Conservation (phyloP, 2,888 invertebrate genomes). For the Lycophotia porphyrea region DNA sequence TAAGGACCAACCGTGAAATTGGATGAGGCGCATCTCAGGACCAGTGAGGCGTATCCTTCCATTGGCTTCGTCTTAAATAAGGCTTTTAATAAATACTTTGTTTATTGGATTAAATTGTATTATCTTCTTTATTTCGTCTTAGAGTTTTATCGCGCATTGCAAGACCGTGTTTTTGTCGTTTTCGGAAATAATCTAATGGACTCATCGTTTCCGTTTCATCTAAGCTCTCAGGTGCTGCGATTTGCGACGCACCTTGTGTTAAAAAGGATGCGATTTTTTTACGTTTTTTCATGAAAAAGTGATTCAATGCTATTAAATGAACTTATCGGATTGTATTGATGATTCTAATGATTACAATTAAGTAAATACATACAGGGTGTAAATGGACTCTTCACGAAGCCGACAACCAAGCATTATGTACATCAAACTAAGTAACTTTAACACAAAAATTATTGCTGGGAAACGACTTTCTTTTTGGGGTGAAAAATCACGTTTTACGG, state of each 20-base stretch:
- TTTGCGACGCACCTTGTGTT: not conserved
- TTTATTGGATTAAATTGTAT: slow-evolving; percentile 60
- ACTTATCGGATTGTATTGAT: not conserved
- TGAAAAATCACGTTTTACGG: too few species aligned
- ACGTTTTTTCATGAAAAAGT: too few species aligned
- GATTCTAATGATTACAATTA: not conserved
- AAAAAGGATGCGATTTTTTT: not conserved
- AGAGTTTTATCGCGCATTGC: slow-evolving; percentile 22
- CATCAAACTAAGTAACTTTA: too few species aligned
- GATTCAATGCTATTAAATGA: too few species aligned
- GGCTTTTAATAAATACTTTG: slow-evolving; percentile 58
- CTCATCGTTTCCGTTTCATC: not conserved
- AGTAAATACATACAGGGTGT: not conserved
- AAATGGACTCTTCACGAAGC: too few species aligned
- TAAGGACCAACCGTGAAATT: slow-evolving; percentile 77
- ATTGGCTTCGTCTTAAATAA: slow-evolving; percentile 75
- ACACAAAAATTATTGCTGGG: too few species aligned
- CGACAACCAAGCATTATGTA: too few species aligned
- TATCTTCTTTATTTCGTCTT: slow-evolving; percentile 38
- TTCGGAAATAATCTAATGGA: not conserved
- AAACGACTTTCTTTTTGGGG: too few species aligned
- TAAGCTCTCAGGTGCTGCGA: not conserved
- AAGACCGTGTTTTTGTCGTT: not conserved
- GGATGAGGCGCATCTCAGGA: slow-evolving; percentile 73
- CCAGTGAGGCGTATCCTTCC: slow-evolving; percentile 71